phyloP scores from a whole-genome alignment of 2,797 vertebrate species.

The Carduelis carduelis region DNA sequence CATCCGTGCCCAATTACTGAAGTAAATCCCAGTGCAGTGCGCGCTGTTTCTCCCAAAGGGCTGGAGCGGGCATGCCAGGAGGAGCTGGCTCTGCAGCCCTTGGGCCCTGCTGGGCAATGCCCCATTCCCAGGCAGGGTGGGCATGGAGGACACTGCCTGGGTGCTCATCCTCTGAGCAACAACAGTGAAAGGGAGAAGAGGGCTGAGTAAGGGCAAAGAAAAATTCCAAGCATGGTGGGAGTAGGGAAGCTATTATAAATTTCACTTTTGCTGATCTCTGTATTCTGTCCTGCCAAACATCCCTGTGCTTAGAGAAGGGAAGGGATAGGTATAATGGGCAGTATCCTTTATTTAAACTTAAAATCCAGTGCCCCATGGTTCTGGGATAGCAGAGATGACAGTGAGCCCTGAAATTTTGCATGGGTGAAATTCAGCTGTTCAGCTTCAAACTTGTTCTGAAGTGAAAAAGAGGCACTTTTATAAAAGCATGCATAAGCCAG shows the following conservation, averaged over 20 bases:
- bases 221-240: not conserved
- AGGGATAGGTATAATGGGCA: not conserved
- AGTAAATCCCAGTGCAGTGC: not conserved
- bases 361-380: not conserved
- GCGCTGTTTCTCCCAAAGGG: not conserved
- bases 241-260: not conserved
- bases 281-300: not conserved
- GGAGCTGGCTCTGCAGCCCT: not conserved
- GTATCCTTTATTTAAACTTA: not conserved
- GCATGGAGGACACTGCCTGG: not conserved
- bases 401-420: not conserved
- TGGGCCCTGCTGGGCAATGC: not conserved
- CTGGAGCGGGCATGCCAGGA: rapidly evolving
- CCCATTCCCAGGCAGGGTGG: not conserved
- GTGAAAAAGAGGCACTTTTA: not conserved
- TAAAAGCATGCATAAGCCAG: not conserved
- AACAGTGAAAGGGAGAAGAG: not conserved
- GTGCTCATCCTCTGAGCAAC: not conserved
- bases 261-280: not conserved
- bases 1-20: not conserved
- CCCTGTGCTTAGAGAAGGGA: not conserved
- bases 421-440: not conserved
- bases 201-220: not conserved
- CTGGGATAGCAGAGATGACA: not conserved
- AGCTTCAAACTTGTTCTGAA: not conserved